Base-by-base conservation (phyloP, 2,888 invertebrate species). In the Trichopria drosophilae region DNA sequence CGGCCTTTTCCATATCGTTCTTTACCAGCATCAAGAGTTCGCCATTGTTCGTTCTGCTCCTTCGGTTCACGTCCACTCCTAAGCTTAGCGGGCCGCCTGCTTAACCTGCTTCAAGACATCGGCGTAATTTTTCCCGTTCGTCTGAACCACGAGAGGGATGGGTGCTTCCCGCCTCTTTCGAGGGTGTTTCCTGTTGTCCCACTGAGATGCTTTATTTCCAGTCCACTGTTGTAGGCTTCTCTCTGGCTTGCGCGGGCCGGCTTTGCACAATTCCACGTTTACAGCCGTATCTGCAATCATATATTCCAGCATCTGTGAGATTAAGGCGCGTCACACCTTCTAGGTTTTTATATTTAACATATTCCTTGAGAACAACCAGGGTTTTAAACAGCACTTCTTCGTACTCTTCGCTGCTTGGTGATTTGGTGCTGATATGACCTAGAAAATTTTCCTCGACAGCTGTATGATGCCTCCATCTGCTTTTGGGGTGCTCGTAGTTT, bases 401-500 rank as follows among this genome's bases (percentile, higher is more conserved):
- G 9, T 7, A 23, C 4, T 22, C 35, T 35, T 36, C 12, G 15
- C 23, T 23, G 13, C 16, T 36, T n/a, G n/a, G n/a, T n/a, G n/a
- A n/a, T 35, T 32, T 12, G 32, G 29, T 18, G 18, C 16, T 6
- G 40, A 16, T 16, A 47, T 47, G 7, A 40, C 39, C 13, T 40
- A 47, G 13, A 19, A 39, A 18, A 58, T 55, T 16, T 29, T 22
- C 26, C 55, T 57, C 6, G 31, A 28, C 3, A 20, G 42, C 7
- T 32, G 13, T 4, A 10, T 20, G 12, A 53, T 13, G 20, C 59
- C 51, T 16, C 56, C 54, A 3, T 55, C 46, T 23, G 49, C 31
- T 36, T 59, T 56, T 13, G 55, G 60, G 23, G 54, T 52, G 13
- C 54, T 53, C n/a, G 56, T 32, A 10, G 55, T 40, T 18, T 49